Percentiles rank a stretch among this genome's conserved stretches.
Evolutionary conservation across 2,113 vertebrate genomes (phyloP).

Genomic region (Istiophorus platypterus): DNA sequence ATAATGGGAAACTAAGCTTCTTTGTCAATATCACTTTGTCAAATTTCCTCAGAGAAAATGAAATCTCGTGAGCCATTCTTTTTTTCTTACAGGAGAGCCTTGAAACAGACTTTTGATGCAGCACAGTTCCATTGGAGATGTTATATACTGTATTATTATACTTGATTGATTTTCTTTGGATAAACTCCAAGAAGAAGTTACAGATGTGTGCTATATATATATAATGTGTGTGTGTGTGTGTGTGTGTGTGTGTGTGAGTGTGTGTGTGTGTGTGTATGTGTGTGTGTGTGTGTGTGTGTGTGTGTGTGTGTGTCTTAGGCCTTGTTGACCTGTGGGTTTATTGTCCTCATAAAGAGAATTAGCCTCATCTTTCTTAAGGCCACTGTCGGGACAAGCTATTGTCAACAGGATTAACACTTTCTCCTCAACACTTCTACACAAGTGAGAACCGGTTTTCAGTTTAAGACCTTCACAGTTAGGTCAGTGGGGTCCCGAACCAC

Average conservation of each 20-base stretch:
- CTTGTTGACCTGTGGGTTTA: conserved; percentile 58
- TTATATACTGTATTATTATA: conserved; percentile 58
- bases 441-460: conserved; percentile 31
- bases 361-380: conserved; percentile 66
- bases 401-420: conserved; percentile 68
- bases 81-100: conserved; percentile 39
- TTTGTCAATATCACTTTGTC: conserved; percentile 72
- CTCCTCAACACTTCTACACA: conserved; percentile 38
- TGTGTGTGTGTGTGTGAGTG: conserved; percentile 17
- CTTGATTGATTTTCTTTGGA: conserved; percentile 16
- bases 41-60: conserved; percentile 67
- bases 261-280: conserved; percentile 7
- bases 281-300: conserved; percentile 1
- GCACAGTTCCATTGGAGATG: conserved; percentile 51
- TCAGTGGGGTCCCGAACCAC: conserved; percentile 33
- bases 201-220: conserved; percentile 11
- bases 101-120: conserved; percentile 60
- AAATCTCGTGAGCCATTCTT: conserved; percentile 55
- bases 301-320: conserved; percentile 34
- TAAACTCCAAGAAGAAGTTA: conserved; percentile 39
- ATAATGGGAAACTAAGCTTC: conserved; percentile 58
- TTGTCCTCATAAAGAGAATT: conserved; percentile 68
- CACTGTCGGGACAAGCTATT: conserved; percentile 58
- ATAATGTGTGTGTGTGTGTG: not conserved
- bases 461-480: conserved; percentile 47